These are phyloP conservation scores for Cecropterus lyciades DNA, from an alignment of 1,140 invertebrate genomes.

Conservation along the genomic window DNA sequence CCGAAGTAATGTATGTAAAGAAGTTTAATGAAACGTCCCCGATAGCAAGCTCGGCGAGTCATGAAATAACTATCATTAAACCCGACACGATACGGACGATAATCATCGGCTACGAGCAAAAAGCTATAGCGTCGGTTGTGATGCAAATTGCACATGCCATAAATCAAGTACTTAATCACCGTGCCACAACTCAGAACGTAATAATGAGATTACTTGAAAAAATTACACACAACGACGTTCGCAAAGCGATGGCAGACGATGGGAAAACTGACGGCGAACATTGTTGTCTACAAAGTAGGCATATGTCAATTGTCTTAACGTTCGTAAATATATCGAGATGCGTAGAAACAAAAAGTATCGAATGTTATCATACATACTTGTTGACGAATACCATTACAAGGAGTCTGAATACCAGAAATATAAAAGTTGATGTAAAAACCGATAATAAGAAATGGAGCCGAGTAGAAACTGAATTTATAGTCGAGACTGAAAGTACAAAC, in stretches of 20 bases:
- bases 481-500: constrained; percentile 60
- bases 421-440: constrained; percentile 57
- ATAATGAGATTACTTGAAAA: constrained; percentile 82
- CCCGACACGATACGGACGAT: constrained; percentile 80
- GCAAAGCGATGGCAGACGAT: constrained; percentile 40
- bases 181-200: constrained; percentile 63
- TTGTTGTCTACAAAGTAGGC: constrained; percentile 39
- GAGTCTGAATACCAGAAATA: constrained; percentile 36
- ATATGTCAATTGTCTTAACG: constrained; percentile 2
- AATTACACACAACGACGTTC: constrained; percentile 60
- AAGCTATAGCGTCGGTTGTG: constrained; percentile 72
- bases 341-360: constrained; percentile 28
- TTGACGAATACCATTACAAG: neutral
- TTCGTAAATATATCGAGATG: neutral
- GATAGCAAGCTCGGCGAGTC: constrained; percentile 73
- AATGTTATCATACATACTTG: neutral
- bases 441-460: constrained; percentile 58
- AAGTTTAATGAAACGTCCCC: constrained; percentile 80
- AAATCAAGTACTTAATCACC: constrained; percentile 82
- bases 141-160: constrained; percentile 81
- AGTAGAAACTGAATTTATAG: constrained; percentile 55
- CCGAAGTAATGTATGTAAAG: constrained; percentile 80
- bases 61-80: constrained; percentile 82
- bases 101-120: constrained; percentile 77
- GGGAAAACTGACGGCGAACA: constrained; percentile 47